These are phyloP conservation scores for Chironomus tentans DNA, from an alignment of 2,888 invertebrate species.

Conservation along the genomic window DNA sequence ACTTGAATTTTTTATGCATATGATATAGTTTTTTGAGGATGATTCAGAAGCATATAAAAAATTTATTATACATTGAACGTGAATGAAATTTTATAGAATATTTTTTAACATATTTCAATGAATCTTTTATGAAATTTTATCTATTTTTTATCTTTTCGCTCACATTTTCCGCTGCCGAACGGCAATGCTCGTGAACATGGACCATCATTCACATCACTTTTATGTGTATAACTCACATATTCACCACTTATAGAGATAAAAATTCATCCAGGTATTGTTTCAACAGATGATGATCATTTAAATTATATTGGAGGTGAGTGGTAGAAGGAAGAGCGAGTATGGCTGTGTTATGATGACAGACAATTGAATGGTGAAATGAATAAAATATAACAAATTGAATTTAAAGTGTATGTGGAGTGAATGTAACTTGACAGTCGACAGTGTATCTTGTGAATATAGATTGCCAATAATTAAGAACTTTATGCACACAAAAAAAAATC, in stretches of 20 bases:
- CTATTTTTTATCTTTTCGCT: not conserved
- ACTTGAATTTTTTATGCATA: not conserved
- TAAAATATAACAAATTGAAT: not conserved
- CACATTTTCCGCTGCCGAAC: not conserved
- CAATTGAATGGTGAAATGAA: not conserved
- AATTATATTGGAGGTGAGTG: slow-evolving; percentile 36
- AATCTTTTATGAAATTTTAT: not conserved
- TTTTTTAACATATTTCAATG: not conserved
- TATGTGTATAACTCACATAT: not conserved
- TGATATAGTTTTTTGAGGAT: not conserved
- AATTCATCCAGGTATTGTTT: slow-evolving; percentile 39
- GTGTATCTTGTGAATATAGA: too few relatives aligned
- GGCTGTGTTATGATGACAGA: not conserved
- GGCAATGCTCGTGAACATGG: not conserved
- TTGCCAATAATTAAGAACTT: too few relatives aligned
- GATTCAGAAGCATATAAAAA: not conserved
- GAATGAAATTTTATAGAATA: not conserved
- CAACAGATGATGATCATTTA: slow-evolving; percentile 40
- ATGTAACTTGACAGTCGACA: too few relatives aligned
- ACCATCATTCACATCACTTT: not conserved
- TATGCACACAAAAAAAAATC: too few relatives aligned
- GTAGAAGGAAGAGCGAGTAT: not conserved
- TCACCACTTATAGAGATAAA: slow-evolving; percentile 38
- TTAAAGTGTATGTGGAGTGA: not conserved
- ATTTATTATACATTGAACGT: not conserved